Conservation (phyloP, 2,888 invertebrate genomes). For the Xanthia togata region DNA sequence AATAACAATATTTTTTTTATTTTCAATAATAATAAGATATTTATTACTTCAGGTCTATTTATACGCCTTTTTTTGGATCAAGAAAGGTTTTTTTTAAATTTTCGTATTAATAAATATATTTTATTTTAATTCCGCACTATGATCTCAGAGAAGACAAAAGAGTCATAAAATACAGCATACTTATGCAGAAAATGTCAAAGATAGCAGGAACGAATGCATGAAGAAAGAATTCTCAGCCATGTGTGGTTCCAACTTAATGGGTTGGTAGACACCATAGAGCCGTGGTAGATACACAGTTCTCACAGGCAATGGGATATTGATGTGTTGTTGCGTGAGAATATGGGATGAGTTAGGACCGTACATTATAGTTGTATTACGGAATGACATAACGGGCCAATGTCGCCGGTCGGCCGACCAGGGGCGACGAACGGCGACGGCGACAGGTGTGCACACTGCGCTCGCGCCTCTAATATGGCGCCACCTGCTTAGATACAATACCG, state of each 20-base stretch:
- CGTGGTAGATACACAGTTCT: slow-evolving; percentile 65
- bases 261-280: slow-evolving; percentile 35
- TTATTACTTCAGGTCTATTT: not conserved
- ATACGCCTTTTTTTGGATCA: not conserved
- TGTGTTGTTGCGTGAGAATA: slow-evolving; percentile 84
- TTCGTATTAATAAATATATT: not conserved
- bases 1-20: not conserved
- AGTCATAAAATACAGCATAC: slow-evolving; percentile 28
- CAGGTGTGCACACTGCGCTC: slow-evolving; percentile 76
- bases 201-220: slow-evolving; percentile 27
- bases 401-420: slow-evolving; percentile 70
- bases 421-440: slow-evolving; percentile 71
- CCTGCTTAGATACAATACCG: slow-evolving; percentile 58
- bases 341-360: slow-evolving; percentile 76
- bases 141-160: slow-evolving; percentile 37
- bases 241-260: slow-evolving; percentile 57
- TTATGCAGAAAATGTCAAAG: slow-evolving; percentile 53
- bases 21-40: not conserved
- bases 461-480: slow-evolving; percentile 64
- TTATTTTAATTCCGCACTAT: not conserved
- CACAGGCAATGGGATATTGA: slow-evolving; percentile 79
- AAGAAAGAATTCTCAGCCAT: slow-evolving; percentile 62
- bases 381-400: slow-evolving; percentile 84
- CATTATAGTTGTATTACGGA: slow-evolving; percentile 83
- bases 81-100: not conserved